These are phyloP conservation scores for Dasysyrphus albostriatus DNA, from an alignment of 2,888 invertebrate genomes.

Conservation along the genomic window DNA sequence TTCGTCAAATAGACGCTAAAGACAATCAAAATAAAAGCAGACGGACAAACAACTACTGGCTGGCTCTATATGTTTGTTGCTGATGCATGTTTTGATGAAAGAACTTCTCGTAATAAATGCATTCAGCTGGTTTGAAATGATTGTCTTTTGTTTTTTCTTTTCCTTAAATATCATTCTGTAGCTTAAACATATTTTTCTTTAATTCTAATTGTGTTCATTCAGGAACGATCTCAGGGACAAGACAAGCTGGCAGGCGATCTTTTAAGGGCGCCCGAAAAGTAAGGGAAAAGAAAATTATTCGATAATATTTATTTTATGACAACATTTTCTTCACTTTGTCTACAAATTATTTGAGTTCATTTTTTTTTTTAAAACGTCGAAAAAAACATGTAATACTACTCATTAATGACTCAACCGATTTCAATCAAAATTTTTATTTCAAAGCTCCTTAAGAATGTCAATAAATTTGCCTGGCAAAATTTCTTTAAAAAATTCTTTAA, in stretches of 20 bases:
- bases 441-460: no score
- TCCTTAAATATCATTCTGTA: neutral
- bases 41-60: slow-evolving; percentile 5
- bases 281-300: no score
- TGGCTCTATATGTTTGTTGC: neutral
- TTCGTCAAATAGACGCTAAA: slow-evolving; percentile 45
- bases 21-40: slow-evolving; percentile 52
- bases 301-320: no score
- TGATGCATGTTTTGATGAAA: neutral
- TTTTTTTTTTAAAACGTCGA: no score
- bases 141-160: slow-evolving; percentile 48
- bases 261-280: no score
- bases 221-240: neutral
- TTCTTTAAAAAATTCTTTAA: no score
- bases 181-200: slow-evolving; percentile 51
- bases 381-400: no score
- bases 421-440: no score
- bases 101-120: slow-evolving; percentile 5
- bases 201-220: slow-evolving; percentile 42
- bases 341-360: no score
- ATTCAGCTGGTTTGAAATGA: slow-evolving; percentile 71
- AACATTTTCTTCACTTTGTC: no score
- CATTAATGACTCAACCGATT: no score
- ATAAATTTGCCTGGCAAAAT: no score
- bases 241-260: neutral